Evolutionary conservation across 1,140 invertebrate genomes (phyloP).

Genomic region (Macrobrachium rosenbergii): DNA sequence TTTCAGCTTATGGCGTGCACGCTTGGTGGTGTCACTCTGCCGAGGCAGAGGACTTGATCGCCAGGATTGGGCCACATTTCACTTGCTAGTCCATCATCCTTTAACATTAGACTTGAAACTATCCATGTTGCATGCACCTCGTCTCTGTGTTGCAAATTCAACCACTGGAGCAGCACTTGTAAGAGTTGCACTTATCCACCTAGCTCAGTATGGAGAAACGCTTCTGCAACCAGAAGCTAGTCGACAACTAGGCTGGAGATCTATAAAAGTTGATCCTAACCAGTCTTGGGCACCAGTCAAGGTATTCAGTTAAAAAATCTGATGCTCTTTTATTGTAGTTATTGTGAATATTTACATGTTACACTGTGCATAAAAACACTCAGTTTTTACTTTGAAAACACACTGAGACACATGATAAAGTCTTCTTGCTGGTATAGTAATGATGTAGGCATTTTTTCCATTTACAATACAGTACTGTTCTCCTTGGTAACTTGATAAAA

Average conservation of each 20-base stretch:
- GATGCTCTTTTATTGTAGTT: background rate
- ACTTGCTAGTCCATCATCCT: constrained; percentile 62
- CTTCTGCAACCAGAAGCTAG: constrained; percentile 54
- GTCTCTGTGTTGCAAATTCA: constrained; percentile 58
- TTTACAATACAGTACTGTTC: too few species aligned
- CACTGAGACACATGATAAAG: too few species aligned
- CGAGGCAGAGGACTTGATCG: constrained; percentile 61
- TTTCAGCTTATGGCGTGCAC: constrained; percentile 60
- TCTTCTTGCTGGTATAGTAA: too few species aligned
- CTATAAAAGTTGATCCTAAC: constrained; percentile 36
- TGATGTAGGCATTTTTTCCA: too few species aligned
- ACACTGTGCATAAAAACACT: too few species aligned
- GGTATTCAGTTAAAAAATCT: background rate
- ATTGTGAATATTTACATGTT: background rate
- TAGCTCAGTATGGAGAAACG: constrained; percentile 55
- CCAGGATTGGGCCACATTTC: constrained; percentile 65
- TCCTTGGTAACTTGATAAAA: background rate
- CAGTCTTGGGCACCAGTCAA: constrained; percentile 62
- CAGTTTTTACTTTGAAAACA: too few species aligned
- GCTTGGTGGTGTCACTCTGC: constrained; percentile 64
- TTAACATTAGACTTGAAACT: constrained; percentile 62
- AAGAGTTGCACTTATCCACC: constrained; percentile 58
- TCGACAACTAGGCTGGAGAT: constrained; percentile 49
- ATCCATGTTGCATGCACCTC: constrained; percentile 63
- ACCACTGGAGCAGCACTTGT: constrained; percentile 44